A percentile compares a stretch with the other conserved stretches of the same genome.
Conservation (phyloP, 2,888 invertebrate species). For the Phortica okadai region DNA sequence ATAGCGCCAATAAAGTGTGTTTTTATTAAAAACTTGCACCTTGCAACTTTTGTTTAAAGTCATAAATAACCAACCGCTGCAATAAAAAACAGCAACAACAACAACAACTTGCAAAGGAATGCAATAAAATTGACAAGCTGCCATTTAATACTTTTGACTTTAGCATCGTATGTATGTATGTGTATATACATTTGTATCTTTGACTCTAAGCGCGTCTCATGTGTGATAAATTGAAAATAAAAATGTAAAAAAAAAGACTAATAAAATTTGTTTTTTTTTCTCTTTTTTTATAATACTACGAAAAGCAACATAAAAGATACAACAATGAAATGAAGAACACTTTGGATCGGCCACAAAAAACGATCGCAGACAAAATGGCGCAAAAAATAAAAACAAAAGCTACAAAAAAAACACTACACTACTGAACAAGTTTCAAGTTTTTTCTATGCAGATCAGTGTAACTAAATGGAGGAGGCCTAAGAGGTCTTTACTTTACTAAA, state of each 20-base stretch:
- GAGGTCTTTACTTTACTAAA: too few relatives aligned
- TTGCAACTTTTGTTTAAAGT: slow-evolving; percentile 67
- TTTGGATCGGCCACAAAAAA: background rate
- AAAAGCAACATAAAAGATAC: slow-evolving; percentile 16
- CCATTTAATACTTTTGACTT: slow-evolving; percentile 44
- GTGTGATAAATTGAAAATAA: slow-evolving; percentile 29
- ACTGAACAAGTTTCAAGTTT: slow-evolving; percentile 37
- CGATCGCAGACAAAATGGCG: slow-evolving; percentile 5
- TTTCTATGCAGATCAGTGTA: too few relatives aligned
- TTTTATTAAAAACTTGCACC: slow-evolving; percentile 61
- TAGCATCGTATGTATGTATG: background rate
- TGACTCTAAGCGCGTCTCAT: background rate
- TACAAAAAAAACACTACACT: slow-evolving; percentile 1
- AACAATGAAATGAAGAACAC: slow-evolving; percentile 1
- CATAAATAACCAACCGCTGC: slow-evolving; percentile 61
- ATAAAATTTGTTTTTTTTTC: slow-evolving; percentile 6
- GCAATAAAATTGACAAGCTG: slow-evolving; percentile 66
- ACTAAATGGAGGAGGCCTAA: too few relatives aligned
- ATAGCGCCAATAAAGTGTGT: slow-evolving; percentile 22
- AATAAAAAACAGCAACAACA: slow-evolving; percentile 49
- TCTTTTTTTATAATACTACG: slow-evolving; percentile 16
- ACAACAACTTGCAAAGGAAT: slow-evolving; percentile 54
- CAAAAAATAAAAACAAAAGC: slow-evolving; percentile 11
- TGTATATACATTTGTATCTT: background rate
- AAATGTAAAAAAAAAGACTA: slow-evolving; percentile 20